These are phyloP conservation scores for Epirrhoe tristata DNA, from an alignment of 2,888 invertebrate genomes.

Conservation along the genomic window DNA sequence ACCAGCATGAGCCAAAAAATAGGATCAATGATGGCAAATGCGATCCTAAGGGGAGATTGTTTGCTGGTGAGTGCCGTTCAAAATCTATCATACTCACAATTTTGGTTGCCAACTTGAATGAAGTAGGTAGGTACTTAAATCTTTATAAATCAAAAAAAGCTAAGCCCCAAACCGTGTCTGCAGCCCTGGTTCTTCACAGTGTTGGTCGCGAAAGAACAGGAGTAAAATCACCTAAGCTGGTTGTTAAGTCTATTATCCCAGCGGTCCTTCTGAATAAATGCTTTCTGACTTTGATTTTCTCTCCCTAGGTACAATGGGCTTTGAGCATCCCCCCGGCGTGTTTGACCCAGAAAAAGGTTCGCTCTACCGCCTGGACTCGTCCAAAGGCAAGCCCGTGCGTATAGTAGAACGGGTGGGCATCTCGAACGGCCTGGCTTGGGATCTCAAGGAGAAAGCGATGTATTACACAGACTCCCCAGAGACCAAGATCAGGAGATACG, in stretches of 20 bases:
- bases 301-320: conserved; percentile 84
- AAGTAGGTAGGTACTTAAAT: no score
- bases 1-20: conserved; percentile 82
- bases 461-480: conserved; percentile 91
- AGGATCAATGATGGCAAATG: conserved; percentile 92
- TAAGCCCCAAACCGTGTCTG: no score
- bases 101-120: no score
- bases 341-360: conserved; percentile 72
- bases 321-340: conserved; percentile 71
- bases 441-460: conserved; percentile 87
- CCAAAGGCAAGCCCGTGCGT: conserved; percentile 48
- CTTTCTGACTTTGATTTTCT: background rate
- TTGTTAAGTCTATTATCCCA: no score
- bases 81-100: background rate
- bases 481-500: conserved; percentile 88
- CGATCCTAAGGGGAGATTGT: conserved; percentile 90
- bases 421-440: conserved; percentile 94
- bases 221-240: no score
- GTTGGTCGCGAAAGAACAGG: no score
- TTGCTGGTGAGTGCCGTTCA: conserved; percentile 82
- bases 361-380: conserved; percentile 70
- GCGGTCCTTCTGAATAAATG: no score
- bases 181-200: no score
- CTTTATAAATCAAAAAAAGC: no score
- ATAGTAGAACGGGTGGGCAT: conserved; percentile 77